phyloP scores from a whole-genome alignment of 2,113 vertebrate genomes.

The Melanostigma gelatinosum region DNA sequence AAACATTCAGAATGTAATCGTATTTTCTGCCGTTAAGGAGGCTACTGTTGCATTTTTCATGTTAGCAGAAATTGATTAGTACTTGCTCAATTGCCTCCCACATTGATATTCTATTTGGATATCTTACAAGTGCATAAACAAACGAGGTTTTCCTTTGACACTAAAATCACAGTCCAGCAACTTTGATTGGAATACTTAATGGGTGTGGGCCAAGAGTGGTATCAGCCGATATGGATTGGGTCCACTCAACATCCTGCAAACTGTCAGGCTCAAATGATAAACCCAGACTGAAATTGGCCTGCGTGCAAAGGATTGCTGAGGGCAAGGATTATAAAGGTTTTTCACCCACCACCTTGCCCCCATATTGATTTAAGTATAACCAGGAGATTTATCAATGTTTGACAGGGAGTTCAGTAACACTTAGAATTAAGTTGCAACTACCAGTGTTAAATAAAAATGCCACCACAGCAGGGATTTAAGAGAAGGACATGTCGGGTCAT shows the following conservation, averaged over 20 bases:
- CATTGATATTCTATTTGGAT: slow-evolving; percentile 66
- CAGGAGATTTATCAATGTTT: slow-evolving; percentile 81
- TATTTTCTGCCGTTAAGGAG: slow-evolving; percentile 40
- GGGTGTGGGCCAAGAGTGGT: slow-evolving; percentile 65
- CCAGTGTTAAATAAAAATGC: slow-evolving; percentile 68
- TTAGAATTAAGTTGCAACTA: slow-evolving; percentile 77
- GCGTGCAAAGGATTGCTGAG: slow-evolving; percentile 75
- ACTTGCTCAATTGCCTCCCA: slow-evolving; percentile 54
- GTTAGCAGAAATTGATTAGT: slow-evolving; percentile 61
- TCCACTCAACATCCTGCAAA: slow-evolving; percentile 71
- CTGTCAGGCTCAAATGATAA: slow-evolving; percentile 80
- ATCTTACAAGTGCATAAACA: slow-evolving; percentile 62
- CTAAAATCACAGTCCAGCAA: slow-evolving; percentile 64
- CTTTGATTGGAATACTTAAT: slow-evolving; percentile 74
- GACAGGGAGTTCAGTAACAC: slow-evolving; percentile 79
- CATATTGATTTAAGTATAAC: slow-evolving; percentile 80
- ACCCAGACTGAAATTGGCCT: slow-evolving; percentile 77
- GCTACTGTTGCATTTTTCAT: slow-evolving; percentile 51
- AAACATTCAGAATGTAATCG: slow-evolving; percentile 28
- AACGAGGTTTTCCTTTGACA: slow-evolving; percentile 63
- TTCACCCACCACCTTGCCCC: slow-evolving; percentile 75
- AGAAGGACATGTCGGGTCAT: slow-evolving; percentile 27
- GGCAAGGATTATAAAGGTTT: slow-evolving; percentile 81
- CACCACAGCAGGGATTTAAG: slow-evolving; percentile 46
- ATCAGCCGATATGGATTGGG: slow-evolving; percentile 76